Conservation (phyloP, 2,888 invertebrate genomes). For the Notodonta dromedarius region DNA sequence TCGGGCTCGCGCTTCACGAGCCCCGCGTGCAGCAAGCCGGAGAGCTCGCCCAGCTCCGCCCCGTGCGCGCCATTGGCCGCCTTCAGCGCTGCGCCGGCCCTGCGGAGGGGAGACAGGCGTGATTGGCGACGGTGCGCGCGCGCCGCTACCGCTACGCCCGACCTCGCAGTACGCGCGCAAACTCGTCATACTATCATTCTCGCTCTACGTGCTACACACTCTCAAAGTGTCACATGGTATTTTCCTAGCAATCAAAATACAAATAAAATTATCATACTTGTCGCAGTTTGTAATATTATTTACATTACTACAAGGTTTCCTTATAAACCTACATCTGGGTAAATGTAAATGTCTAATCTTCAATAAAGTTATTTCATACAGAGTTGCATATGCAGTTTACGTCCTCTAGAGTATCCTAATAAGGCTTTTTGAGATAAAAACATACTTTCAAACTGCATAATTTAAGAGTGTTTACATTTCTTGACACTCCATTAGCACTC, state of each 20-base stretch:
- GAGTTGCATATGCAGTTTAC: background rate
- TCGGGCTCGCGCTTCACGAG: constrained; percentile 92
- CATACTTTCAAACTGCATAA: constrained; percentile 25
- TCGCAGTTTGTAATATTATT: constrained; percentile 42
- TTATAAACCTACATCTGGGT: background rate
- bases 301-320: constrained; percentile 40
- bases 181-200: constrained; percentile 61
- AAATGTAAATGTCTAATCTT: constrained; percentile 23
- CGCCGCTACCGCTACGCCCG: constrained; percentile 59
- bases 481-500: constrained; percentile 14
- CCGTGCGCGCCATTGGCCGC: constrained; percentile 88
- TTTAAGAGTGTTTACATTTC: constrained; percentile 21
- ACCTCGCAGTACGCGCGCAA: constrained; percentile 64
- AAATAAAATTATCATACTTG: constrained; percentile 56
- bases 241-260: constrained; percentile 47
- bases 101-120: constrained; percentile 85
- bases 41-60: constrained; percentile 87
- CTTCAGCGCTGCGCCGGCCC: constrained; percentile 85
- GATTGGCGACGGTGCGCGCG: constrained; percentile 77
- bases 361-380: constrained; percentile 28
- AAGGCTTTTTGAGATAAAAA: constrained; percentile 24
- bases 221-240: constrained; percentile 55
- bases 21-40: constrained; percentile 86
- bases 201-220: constrained; percentile 55
- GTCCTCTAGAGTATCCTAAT: constrained; percentile 5